Base-by-base conservation (phyloP, 2,797 vertebrate genomes). In the Chelmon rostratus region DNA sequence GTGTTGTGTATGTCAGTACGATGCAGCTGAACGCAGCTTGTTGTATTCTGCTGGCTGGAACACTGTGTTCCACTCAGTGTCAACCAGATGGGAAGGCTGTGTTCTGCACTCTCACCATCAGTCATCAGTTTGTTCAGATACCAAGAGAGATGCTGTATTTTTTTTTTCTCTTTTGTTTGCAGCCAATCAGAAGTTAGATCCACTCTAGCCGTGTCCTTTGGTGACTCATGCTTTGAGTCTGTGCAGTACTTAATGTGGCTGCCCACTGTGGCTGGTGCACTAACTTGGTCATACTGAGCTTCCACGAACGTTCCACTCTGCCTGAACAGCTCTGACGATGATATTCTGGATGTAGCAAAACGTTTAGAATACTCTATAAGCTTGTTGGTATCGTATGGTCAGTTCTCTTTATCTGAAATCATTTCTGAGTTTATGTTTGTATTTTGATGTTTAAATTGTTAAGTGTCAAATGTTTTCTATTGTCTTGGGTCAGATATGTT, bases 11-110 rank as follows among this genome's bases (percentile, higher is more conserved):
- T 74, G 62, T 78, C 47, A 10, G 63, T 4, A 38, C 35, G 63
- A 33, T 33, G 71, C 71, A 81, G 76, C 65, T 77, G 76, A 84
- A 71, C 81, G n/a, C 82, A 84, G 87, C 72, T 84, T 73, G 70
- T 59, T 74, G 79, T 74, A 78, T 81, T 84, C 74, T 84, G 75
- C 75, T 86, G 85, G 65, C 83, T 88, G 81, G 88, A 89, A 92
- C 86, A 85, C 80, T 31, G 78, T 86, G 83, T 87, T 87, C 89
- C 71, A 25, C 80, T 84, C 68, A 8, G 79, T 78, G 83, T 81
- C 76, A 77, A 68, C 57, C 85, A 84, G 79, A 84, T 33, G 66
- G 74, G 79, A 54, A 82, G 74, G 74, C 63, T 73, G 82, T 56
- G 82, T 56, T 76, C 70, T 62, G 69, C 78, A 19, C 70, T 78